These are phyloP conservation scores for Syngnathus acus DNA, from an alignment of 2,797 vertebrate species.

Conservation along the genomic window DNA sequence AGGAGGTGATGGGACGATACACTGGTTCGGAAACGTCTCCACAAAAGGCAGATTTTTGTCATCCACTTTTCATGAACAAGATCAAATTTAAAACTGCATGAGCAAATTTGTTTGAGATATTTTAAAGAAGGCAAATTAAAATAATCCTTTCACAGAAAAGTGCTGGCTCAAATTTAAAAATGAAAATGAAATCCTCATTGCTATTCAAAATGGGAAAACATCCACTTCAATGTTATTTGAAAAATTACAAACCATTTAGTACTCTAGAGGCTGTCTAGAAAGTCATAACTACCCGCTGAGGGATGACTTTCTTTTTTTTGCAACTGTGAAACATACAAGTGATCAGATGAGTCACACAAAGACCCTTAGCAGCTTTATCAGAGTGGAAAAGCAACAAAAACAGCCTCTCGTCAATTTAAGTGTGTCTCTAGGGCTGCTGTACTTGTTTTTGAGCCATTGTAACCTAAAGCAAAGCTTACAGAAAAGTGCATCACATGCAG, in stretches of 20 bases:
- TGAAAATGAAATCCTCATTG: neutral
- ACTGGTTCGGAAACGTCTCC: too few relatives aligned
- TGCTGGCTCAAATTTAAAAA: neutral
- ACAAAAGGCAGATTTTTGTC: too few relatives aligned
- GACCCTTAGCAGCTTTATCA: conserved; percentile 42
- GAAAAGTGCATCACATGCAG: conserved; percentile 37
- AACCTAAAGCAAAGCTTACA: conserved; percentile 36
- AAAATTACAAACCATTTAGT: neutral
- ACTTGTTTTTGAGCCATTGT: conserved; percentile 30
- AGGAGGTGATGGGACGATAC: too few relatives aligned
- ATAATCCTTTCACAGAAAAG: neutral
- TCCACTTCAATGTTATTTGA: neutral
- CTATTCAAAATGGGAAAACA: neutral
- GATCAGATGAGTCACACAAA: conserved; percentile 50
- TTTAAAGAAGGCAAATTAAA: too few relatives aligned
- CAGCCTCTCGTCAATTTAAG: conserved; percentile 29
- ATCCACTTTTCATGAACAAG: too few relatives aligned
- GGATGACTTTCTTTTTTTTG: conserved; percentile 27
- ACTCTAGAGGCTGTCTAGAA: conserved; percentile 1
- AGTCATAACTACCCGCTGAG: conserved; percentile 29
- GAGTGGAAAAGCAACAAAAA: conserved; percentile 33
- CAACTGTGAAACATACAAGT: conserved; percentile 53
- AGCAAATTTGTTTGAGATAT: too few relatives aligned
- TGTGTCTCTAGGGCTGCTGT: conserved; percentile 31
- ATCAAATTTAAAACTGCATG: too few relatives aligned